A percentile compares a stretch with the other conserved stretches of the same genome.
Conservation (phyloP, 1,140 invertebrate species). For the Copidosoma floridanum region DNA sequence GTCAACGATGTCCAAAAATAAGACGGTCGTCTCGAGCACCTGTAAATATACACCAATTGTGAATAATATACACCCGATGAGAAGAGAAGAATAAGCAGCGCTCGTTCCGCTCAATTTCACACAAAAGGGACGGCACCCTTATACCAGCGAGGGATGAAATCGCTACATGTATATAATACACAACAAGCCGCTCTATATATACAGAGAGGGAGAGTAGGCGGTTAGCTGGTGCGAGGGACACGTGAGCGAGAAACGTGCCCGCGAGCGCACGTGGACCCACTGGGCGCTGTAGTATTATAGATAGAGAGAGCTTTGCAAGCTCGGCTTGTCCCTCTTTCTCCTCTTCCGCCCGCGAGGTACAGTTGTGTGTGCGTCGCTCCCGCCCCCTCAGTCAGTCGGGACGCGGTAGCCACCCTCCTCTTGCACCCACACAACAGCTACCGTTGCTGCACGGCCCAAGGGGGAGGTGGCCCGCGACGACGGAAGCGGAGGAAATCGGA, state of each 20-base stretch:
- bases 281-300: slow-evolving; percentile 7
- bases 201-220: not conserved
- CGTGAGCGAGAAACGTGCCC: slow-evolving; percentile 50
- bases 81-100: too few relatives aligned
- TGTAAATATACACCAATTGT: too few relatives aligned
- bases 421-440: not conserved
- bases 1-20: too few relatives aligned
- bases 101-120: too few relatives aligned
- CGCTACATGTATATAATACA: too few relatives aligned
- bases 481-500: slow-evolving; percentile 3
- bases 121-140: too few relatives aligned
- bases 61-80: too few relatives aligned
- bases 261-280: slow-evolving; percentile 43
- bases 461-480: not conserved
- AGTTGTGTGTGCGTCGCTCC: not conserved
- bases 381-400: too few relatives aligned
- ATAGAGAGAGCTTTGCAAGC: slow-evolving; percentile 1
- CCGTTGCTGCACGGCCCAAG: too few relatives aligned
- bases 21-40: too few relatives aligned
- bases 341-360: not conserved
- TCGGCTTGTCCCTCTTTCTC: slow-evolving; percentile 6
- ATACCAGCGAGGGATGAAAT: too few relatives aligned
- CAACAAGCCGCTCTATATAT: not conserved
- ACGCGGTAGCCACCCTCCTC: not conserved
- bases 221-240: slow-evolving; percentile 24